These are phyloP conservation scores for Monopis laevigella DNA, from an alignment of 2,888 invertebrate species.

Conservation along the genomic window DNA sequence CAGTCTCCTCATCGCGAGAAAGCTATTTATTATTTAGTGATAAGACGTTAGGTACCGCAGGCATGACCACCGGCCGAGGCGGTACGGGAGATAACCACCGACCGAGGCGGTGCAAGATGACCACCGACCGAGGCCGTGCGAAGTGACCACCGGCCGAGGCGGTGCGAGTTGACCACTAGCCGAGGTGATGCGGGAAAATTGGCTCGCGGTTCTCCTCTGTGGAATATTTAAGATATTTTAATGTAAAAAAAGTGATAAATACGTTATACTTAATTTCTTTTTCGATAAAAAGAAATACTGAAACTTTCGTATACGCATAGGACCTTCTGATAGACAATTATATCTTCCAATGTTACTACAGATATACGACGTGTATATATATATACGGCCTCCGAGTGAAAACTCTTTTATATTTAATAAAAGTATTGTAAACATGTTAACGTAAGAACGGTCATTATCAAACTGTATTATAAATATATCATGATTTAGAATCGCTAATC, in stretches of 20 bases:
- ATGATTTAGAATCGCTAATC: slow-evolving; percentile 21
- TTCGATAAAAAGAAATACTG: slow-evolving; percentile 34
- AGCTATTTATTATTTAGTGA: slow-evolving; percentile 65
- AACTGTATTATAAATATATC: slow-evolving; percentile 4
- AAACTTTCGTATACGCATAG: slow-evolving; percentile 79
- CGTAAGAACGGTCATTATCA: slow-evolving; percentile 54
- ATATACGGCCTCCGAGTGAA: slow-evolving; percentile 59
- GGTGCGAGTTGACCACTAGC: no score
- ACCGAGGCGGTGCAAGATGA: no score
- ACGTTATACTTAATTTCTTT: slow-evolving; percentile 52
- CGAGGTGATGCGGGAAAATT: no score
- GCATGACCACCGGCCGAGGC: no score
- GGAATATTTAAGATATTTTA: slow-evolving; percentile 41
- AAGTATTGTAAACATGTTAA: slow-evolving; percentile 56
- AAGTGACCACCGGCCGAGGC: no score
- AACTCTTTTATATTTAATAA: slow-evolving; percentile 60
- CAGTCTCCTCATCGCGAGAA: slow-evolving; percentile 43
- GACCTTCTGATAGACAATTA: slow-evolving; percentile 42
- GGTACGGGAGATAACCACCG: no score
- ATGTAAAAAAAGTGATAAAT: slow-evolving; percentile 37
- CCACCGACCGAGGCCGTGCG: no score
- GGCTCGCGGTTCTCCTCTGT: slow-evolving; percentile 40
- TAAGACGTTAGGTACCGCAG: slow-evolving; percentile 53
- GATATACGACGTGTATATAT: slow-evolving; percentile 64
- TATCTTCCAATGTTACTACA: slow-evolving; percentile 61